Conservation (phyloP, 2,113 vertebrate genomes). For the Oncorhynchus keta region DNA sequence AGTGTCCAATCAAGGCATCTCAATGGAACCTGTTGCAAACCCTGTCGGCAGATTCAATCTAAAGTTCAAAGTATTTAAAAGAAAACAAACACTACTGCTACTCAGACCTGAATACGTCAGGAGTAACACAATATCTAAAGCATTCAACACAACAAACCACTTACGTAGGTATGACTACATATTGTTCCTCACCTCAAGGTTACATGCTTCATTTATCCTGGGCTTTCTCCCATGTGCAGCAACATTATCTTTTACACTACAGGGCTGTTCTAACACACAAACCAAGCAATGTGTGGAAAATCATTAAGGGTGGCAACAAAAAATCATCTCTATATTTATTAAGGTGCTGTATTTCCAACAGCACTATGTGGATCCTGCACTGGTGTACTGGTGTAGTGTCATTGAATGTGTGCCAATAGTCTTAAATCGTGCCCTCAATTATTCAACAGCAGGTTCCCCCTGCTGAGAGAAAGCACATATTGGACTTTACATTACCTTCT, state of each 20-base stretch:
- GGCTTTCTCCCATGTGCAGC: not conserved
- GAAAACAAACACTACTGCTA: not conserved
- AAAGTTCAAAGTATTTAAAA: not conserved
- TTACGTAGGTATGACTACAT: not conserved
- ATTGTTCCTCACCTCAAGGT: not conserved
- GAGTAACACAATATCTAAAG: not conserved
- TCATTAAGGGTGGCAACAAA: slow-evolving; percentile 34
- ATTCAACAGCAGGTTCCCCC: slow-evolving; percentile 69
- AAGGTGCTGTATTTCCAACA: slow-evolving; percentile 37
- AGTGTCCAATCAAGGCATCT: no score
- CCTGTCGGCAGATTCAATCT: no score
- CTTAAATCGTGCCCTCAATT: slow-evolving; percentile 75
- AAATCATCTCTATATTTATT: slow-evolving; percentile 45
- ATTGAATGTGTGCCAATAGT: slow-evolving; percentile 65
- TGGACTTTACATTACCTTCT: slow-evolving; percentile 73
- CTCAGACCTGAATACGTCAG: not conserved
- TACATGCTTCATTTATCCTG: not conserved
- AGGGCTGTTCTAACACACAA: slow-evolving; percentile 33
- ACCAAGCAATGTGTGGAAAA: slow-evolving; percentile 21
- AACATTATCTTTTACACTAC: not conserved
- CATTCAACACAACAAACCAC: not conserved
- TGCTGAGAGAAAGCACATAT: slow-evolving; percentile 58
- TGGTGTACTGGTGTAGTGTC: slow-evolving; percentile 36
- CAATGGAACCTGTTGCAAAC: no score
- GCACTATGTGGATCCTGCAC: slow-evolving; percentile 31